phyloP scores from a whole-genome alignment of 2,888 invertebrate genomes.

The Dendrolimus pini region DNA sequence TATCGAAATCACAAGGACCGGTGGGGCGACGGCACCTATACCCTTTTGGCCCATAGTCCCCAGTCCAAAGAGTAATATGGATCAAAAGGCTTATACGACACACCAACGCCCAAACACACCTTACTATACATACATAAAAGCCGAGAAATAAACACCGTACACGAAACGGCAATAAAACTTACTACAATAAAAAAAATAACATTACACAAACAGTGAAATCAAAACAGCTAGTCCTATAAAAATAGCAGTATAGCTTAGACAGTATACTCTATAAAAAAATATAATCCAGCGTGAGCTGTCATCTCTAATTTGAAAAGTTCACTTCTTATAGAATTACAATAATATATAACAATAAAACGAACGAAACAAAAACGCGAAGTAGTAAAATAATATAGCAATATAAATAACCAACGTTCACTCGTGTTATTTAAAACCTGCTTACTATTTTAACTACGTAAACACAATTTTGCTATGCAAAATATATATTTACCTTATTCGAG shows the following conservation, averaged over 20 bases:
- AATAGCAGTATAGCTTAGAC: constrained; percentile 71
- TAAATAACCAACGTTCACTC: constrained; percentile 24
- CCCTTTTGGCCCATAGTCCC: constrained; percentile 5
- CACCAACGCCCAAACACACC: constrained; percentile 4
- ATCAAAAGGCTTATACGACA: neutral
- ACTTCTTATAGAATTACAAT: constrained; percentile 45
- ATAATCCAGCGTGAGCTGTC: constrained; percentile 64
- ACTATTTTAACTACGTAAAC: constrained; percentile 55
- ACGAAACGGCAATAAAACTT: constrained; percentile 18
- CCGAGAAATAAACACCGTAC: neutral
- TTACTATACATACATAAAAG: too few relatives aligned
- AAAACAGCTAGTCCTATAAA: constrained; percentile 67
- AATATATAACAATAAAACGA: constrained; percentile 44
- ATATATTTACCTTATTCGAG: constrained; percentile 52
- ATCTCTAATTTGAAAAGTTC: constrained; percentile 64
- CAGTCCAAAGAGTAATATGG: too few relatives aligned
- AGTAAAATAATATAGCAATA: constrained; percentile 36
- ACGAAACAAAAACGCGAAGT: constrained; percentile 31
- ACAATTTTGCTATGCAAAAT: constrained; percentile 74
- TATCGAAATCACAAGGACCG: constrained; percentile 53
- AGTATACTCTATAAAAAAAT: constrained; percentile 71
- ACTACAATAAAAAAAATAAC: constrained; percentile 40
- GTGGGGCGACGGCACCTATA: constrained; percentile 10
- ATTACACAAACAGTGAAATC: constrained; percentile 39
- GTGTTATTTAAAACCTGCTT: constrained; percentile 42